Conservation (phyloP, 64 coral and sea anemone genomes). For the Stylophora pistillata region DNA sequence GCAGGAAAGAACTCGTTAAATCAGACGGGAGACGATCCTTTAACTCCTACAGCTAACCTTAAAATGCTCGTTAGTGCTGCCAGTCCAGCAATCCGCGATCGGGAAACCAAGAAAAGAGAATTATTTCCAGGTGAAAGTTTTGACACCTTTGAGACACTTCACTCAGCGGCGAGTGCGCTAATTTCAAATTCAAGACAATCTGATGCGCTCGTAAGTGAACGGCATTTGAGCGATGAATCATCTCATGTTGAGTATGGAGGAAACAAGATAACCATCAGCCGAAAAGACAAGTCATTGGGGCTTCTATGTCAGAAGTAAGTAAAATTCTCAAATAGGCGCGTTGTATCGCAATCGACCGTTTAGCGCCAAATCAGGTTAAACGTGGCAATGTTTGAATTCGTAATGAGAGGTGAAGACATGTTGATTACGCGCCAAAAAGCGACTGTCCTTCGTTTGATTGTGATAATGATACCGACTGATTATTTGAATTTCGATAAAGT, state of each 20-base stretch:
- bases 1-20: slow-evolving; percentile 55
- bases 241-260: slow-evolving; percentile 18
- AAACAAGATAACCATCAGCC: slow-evolving; percentile 82
- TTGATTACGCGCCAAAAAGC: slow-evolving; percentile 17
- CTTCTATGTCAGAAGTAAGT: slow-evolving; percentile 91
- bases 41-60: slow-evolving; percentile 94
- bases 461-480: neutral
- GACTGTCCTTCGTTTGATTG: neutral
- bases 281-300: slow-evolving; percentile 94
- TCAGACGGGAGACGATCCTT: slow-evolving; percentile 67
- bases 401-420: slow-evolving; percentile 18
- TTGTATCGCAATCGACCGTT: slow-evolving; percentile 18
- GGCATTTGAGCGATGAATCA: neutral
- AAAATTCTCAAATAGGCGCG: neutral
- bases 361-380: slow-evolving; percentile 44
- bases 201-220: neutral
- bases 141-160: slow-evolving; percentile 37
- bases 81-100: slow-evolving; percentile 91
- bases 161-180: slow-evolving; percentile 3
- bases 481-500: neutral
- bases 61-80: slow-evolving; percentile 98
- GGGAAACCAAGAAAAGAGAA: slow-evolving; percentile 92
- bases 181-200: slow-evolving; percentile 38
- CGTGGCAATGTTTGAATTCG: slow-evolving; percentile 75
- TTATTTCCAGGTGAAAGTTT: slow-evolving; percentile 64